A percentile compares a stretch with the other conserved stretches of the same genome.
These are phyloP conservation scores for Macrophya annulata DNA, from an alignment of 2,888 invertebrate genomes.

Conservation along the genomic window DNA sequence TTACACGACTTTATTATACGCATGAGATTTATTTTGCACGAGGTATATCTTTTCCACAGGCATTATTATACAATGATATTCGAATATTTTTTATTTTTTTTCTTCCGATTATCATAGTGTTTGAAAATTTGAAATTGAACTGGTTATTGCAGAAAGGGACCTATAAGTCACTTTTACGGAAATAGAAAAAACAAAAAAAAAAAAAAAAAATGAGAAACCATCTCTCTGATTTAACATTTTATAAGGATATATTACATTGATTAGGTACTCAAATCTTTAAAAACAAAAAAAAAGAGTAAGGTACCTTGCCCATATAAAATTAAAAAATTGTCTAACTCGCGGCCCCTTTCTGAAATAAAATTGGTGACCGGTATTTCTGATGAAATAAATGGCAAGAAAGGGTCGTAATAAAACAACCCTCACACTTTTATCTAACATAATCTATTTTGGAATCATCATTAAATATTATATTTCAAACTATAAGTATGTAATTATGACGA, in stretches of 20 bases:
- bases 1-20: not conserved
- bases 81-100: not conserved
- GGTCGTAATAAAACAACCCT: not conserved
- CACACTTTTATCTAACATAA: not conserved
- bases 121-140: not conserved
- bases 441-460: not conserved
- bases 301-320: not conserved
- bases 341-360: not conserved
- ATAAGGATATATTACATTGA: not conserved
- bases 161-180: not conserved
- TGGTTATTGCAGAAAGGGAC: not conserved
- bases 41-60: not conserved
- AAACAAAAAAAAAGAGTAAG: not conserved
- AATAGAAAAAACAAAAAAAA: no score
- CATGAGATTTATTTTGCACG: conserved; percentile 35
- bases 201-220: not conserved
- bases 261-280: not conserved
- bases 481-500: no score
- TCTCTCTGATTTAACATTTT: no score
- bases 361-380: not conserved
- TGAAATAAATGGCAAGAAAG: not conserved
- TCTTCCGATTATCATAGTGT: not conserved
- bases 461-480: not conserved
- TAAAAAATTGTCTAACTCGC: not conserved
- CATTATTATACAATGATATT: conserved; percentile 17